Evolutionary conservation across 2,888 invertebrate genomes (phyloP).

Genomic region (Drosophila subquinaria): DNA sequence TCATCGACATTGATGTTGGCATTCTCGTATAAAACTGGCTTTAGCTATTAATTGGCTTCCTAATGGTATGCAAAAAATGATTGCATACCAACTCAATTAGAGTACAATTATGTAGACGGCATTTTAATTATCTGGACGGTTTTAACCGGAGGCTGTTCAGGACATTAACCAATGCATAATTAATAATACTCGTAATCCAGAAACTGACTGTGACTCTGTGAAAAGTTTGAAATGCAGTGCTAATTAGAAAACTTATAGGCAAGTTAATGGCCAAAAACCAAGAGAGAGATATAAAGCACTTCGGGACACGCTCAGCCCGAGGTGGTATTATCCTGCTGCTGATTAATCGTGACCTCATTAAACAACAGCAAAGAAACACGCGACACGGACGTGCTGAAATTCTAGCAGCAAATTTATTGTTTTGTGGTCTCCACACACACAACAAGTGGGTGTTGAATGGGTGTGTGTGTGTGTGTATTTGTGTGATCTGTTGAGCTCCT

Average conservation of each 20-base stretch:
- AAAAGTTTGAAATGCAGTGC: conserved; percentile 64
- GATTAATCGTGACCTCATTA: conserved; percentile 81
- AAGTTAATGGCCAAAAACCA: conserved; percentile 34
- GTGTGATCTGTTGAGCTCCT: conserved; percentile 34
- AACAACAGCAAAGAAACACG: conserved; percentile 43
- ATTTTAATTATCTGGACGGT: conserved; percentile 50
- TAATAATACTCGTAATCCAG: conserved; percentile 37
- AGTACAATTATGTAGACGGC: conserved; percentile 49
- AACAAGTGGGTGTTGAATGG: conserved; percentile 22
- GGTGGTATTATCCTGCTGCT: conserved; percentile 23
- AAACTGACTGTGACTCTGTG: conserved; percentile 11
- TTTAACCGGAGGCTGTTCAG: conserved; percentile 15
- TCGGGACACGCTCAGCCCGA: conserved; percentile 9
- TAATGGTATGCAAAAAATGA: conserved; percentile 57
- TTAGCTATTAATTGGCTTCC: conserved; percentile 31
- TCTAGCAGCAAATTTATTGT: conserved; percentile 63
- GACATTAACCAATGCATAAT: conserved; percentile 51
- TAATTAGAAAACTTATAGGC: conserved; percentile 71
- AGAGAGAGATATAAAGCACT: conserved; percentile 10
- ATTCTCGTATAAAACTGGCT: neutral
- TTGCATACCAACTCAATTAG: conserved; percentile 67
- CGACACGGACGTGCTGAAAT: conserved; percentile 68
- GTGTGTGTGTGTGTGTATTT: neutral
- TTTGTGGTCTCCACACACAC: conserved; percentile 25
- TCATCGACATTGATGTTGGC: neutral